Evolutionary conservation across 1,140 invertebrate species (phyloP), one percentile per base, ranked within the genome.

Genomic region (Coelopa frigida): DNA sequence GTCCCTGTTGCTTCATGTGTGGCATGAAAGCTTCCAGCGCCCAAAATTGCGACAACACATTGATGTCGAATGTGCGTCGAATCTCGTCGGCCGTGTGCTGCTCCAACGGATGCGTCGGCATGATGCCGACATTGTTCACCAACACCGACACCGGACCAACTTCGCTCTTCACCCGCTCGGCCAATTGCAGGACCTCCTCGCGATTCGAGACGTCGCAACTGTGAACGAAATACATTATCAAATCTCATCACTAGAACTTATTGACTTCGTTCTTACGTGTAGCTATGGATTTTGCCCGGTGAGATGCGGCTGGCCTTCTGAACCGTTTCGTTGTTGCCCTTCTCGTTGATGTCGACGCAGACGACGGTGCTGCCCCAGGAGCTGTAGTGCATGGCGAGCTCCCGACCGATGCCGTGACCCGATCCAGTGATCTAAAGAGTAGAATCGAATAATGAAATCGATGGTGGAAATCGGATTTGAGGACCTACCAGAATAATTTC

Each of bases 351-450:
- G 67, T 98, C 94, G 72, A 90, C 89, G 47, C 90, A 82, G 0
- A 97, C 79, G 3, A 96, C 73, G 1, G 72, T 83, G 18, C 87
- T 82, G 1, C 89, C 89, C 8, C 85, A 73, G 20, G 76, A 72
- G 1, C 83, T 84, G 60, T 92, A 89, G 45, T 84, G 79, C n/a
- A 87, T 68, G 4, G 90, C 85, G 51, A 94, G 69, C 52, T 91
- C 79, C 36, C 83, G 78, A 3, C 94, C 94, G 55, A 97, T 87
- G 11, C 94, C 94, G 72, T 89, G 89, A 4, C 89, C 92, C 14
- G 85, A 80, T 26, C 92, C 93, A 18, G 92, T 94, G 43, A 96
- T 83, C 75, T 96, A 70, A 43, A 41, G 49, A 38, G 15, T 31
- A 17, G 23, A 6, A 32, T 14, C 20, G 40, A 31, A 15, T 26